Conservation (phyloP, 2,888 invertebrate genomes). For the Sceliomorpha sp. region DNA sequence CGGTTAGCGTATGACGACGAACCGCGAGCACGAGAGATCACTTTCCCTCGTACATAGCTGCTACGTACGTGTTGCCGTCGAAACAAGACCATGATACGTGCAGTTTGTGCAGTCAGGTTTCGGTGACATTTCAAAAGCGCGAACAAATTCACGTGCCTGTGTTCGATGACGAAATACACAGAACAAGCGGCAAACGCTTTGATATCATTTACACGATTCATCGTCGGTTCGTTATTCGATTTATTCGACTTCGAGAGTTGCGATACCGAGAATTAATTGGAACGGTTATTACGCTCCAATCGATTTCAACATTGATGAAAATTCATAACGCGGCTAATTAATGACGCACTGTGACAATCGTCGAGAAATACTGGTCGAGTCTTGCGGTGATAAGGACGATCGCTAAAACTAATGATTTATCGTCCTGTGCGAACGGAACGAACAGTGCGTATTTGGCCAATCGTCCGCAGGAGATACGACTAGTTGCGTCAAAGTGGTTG, state of each 20-base stretch:
- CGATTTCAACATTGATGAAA: no score
- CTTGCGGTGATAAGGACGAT: no score
- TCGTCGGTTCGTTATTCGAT: not conserved
- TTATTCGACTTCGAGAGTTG: not conserved
- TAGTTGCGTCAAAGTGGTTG: no score
- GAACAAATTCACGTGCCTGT: slow-evolving; percentile 25
- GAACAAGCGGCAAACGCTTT: slow-evolving; percentile 7
- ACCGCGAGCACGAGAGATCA: slow-evolving; percentile 28
- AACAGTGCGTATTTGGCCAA: no score
- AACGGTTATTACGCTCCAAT: no score
- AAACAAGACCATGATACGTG: slow-evolving; percentile 22
- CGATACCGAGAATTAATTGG: not conserved
- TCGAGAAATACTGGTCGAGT: no score
- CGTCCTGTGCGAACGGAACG: no score
- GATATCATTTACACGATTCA: slow-evolving; percentile 7
- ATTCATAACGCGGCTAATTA: no score
- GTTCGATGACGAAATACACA: slow-evolving; percentile 18
- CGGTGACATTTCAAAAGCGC: slow-evolving; percentile 49
- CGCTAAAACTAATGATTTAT: no score
- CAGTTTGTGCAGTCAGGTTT: slow-evolving; percentile 27
- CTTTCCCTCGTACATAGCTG: slow-evolving; percentile 30
- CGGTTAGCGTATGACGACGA: slow-evolving; percentile 30
- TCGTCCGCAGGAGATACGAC: no score
- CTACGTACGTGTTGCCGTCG: slow-evolving; percentile 11
- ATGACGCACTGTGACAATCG: no score